Conservation (phyloP, 2,113 vertebrate genomes). For the Apodemus speciosus region DNA sequence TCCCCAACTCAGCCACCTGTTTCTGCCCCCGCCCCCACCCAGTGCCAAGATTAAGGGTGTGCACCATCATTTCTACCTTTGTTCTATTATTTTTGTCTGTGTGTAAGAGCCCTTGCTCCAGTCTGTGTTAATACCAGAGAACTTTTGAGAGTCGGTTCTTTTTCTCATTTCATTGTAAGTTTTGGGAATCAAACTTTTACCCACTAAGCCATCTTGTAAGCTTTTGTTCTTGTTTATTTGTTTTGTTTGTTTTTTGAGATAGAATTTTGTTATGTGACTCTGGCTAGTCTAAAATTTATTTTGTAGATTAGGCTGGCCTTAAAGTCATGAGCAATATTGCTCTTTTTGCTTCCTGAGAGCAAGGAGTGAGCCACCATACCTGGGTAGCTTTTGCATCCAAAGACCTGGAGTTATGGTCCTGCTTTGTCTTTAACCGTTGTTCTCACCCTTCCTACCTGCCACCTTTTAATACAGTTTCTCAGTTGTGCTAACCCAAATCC, state of each 20-base stretch:
- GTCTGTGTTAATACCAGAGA: not conserved
- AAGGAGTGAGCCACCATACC: not conserved
- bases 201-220: not conserved
- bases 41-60: not conserved
- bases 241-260: not conserved
- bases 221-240: not conserved
- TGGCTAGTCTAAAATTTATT: not conserved
- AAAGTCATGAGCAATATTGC: not conserved
- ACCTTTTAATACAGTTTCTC: not conserved
- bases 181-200: not conserved
- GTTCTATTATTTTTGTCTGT: not conserved
- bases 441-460: not conserved
- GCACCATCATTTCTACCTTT: not conserved
- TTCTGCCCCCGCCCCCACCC: not conserved
- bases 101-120: not conserved
- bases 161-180: not conserved
- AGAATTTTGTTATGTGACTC: not conserved
- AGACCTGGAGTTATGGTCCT: slow-evolving; percentile 35
- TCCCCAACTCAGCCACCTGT: not conserved
- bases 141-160: not conserved
- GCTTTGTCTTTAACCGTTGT: slow-evolving; percentile 5
- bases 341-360: not conserved
- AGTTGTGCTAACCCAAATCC: too few species aligned
- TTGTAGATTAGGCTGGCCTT: not conserved
- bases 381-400: not conserved